Evolutionary conservation across 2,797 vertebrate genomes (phyloP).

Genomic region (Delichon dasypus): DNA sequence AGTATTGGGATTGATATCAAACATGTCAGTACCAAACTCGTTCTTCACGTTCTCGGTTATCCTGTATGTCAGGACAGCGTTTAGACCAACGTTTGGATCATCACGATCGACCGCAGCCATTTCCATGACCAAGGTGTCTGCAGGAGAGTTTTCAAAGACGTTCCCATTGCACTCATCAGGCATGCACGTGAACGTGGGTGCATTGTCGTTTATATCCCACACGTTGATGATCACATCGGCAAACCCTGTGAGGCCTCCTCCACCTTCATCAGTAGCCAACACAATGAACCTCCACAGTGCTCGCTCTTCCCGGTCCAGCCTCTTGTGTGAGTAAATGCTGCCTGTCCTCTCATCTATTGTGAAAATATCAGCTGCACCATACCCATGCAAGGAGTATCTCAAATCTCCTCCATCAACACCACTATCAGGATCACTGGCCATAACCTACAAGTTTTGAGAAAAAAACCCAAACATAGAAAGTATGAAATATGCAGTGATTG

Average conservation of each 20-base stretch:
- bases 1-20: constrained; percentile 80
- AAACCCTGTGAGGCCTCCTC: constrained; percentile 91
- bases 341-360: constrained; percentile 88
- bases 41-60: constrained; percentile 79
- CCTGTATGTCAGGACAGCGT: constrained; percentile 85
- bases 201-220: constrained; percentile 91
- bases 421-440: constrained; percentile 88
- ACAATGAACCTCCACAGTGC: constrained; percentile 90
- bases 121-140: constrained; percentile 85
- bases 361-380: constrained; percentile 86
- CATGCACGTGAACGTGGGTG: constrained; percentile 83
- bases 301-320: constrained; percentile 85
- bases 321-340: constrained; percentile 86
- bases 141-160: constrained; percentile 83
- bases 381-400: constrained; percentile 89
- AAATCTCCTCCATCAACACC: constrained; percentile 81
- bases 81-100: constrained; percentile 85
- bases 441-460: constrained; percentile 76
- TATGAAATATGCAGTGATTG: neutral
- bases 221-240: constrained; percentile 90
- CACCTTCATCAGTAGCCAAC: constrained; percentile 88
- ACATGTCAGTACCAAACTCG: constrained; percentile 78
- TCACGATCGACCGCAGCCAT: constrained; percentile 87
- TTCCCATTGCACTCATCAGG: constrained; percentile 82
- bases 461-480: neutral